These are phyloP conservation scores for Cosmia trapezina DNA, from an alignment of 2,888 invertebrate genomes.

Conservation along the genomic window DNA sequence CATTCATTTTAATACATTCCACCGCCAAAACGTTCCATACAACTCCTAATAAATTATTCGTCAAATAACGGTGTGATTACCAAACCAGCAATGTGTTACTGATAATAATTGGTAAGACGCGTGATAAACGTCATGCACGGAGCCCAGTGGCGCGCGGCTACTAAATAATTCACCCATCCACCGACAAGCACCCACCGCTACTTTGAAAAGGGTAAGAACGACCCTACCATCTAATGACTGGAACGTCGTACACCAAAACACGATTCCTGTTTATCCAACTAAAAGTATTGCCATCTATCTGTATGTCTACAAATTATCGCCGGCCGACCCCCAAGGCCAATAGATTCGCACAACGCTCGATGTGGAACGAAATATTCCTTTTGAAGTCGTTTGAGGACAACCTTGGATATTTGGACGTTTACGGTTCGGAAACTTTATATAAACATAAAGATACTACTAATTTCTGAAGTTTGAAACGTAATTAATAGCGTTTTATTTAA, in stretches of 20 bases:
- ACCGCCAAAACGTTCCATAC: neutral
- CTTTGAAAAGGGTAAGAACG: conserved; percentile 81
- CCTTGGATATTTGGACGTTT: conserved; percentile 49
- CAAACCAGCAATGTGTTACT: conserved; percentile 44
- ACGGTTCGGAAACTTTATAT: conserved; percentile 36
- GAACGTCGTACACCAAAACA: conserved; percentile 69
- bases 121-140: conserved; percentile 74
- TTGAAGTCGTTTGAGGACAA: conserved; percentile 36
- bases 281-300: conserved; percentile 58
- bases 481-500: conserved; percentile 38
- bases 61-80: conserved; percentile 18
- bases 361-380: conserved; percentile 41
- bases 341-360: conserved; percentile 34
- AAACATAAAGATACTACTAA: conserved; percentile 32
- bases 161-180: conserved; percentile 84
- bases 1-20: neutral
- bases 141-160: conserved; percentile 69
- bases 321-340: conserved; percentile 43
- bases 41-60: conserved; percentile 11
- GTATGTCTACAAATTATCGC: conserved; percentile 58
- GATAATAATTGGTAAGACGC: conserved; percentile 69
- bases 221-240: conserved; percentile 74
- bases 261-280: conserved; percentile 64
- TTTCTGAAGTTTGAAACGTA: conserved; percentile 42
- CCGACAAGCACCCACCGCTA: conserved; percentile 76